These are phyloP conservation scores for Spongilla lacustris DNA, from an alignment of 37 sponge, comb jelly and placozoan genomes.

Conservation along the genomic window DNA sequence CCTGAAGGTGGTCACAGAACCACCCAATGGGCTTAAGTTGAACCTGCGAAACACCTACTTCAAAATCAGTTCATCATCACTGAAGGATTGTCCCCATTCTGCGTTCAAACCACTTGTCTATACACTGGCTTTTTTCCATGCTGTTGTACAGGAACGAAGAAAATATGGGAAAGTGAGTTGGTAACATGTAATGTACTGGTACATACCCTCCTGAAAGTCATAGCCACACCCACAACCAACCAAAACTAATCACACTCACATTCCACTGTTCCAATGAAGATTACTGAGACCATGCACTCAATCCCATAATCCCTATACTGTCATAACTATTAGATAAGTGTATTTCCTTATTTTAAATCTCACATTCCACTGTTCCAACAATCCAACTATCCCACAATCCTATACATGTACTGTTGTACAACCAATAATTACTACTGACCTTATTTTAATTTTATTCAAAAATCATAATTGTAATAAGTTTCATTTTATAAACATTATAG, in stretches of 20 bases:
- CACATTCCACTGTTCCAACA: too few relatives aligned
- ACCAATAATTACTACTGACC: too few relatives aligned
- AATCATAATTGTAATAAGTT: too few relatives aligned
- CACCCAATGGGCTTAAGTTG: slow-evolving; percentile 98
- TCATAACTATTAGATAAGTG: too few relatives aligned
- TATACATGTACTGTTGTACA: too few relatives aligned
- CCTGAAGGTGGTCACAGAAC: slow-evolving; percentile 97
- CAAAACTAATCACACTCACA: slow-evolving; percentile 5
- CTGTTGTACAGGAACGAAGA: slow-evolving; percentile 98
- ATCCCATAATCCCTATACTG: too few relatives aligned
- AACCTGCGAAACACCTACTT: slow-evolving; percentile 95
- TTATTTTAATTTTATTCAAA: too few relatives aligned
- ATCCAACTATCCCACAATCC: too few relatives aligned
- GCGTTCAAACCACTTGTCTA: slow-evolving; percentile 94
- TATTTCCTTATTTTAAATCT: too few relatives aligned
- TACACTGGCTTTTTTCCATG: slow-evolving; percentile 97
- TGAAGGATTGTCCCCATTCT: slow-evolving; percentile 87
- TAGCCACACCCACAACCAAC: background rate
- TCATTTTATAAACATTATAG: too few relatives aligned
- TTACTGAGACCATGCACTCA: background rate
- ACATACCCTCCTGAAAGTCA: background rate
- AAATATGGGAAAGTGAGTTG: slow-evolving; percentile 91
- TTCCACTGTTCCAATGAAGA: too few relatives aligned
- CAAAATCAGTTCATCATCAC: slow-evolving; percentile 80
- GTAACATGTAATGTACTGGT: too few relatives aligned